Percentiles rank a stretch among this genome's conserved stretches.
These are phyloP conservation scores for Microdon myrmicae DNA, from an alignment of 2,888 invertebrate genomes.

Conservation along the genomic window DNA sequence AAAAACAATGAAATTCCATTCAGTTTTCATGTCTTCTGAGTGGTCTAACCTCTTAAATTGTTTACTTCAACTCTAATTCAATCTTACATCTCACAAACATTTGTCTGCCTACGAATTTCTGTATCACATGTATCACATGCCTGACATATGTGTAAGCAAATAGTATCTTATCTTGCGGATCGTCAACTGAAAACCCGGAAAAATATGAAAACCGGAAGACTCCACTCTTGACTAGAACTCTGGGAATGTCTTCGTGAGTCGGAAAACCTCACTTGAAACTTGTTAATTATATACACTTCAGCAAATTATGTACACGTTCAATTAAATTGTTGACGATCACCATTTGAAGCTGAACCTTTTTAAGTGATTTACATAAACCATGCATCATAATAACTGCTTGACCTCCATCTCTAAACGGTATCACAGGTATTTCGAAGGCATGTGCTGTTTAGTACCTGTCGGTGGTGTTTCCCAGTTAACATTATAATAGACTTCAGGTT, in stretches of 20 bases:
- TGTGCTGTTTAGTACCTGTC: constrained; percentile 12
- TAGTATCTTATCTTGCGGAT: too few relatives aligned
- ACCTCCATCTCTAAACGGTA: constrained; percentile 33
- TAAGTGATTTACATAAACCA: constrained; percentile 31
- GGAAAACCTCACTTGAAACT: constrained; percentile 20
- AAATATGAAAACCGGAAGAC: constrained; percentile 7
- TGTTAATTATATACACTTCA: neutral
- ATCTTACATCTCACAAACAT: too few relatives aligned
- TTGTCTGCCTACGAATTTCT: too few relatives aligned
- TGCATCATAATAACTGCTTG: constrained; percentile 38
- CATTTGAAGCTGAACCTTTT: constrained; percentile 7
- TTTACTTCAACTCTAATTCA: too few relatives aligned
- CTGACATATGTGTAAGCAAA: too few relatives aligned
- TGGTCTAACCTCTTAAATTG: too few relatives aligned
- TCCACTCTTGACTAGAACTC: neutral
- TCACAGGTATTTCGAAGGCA: neutral
- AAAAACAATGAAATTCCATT: too few relatives aligned
- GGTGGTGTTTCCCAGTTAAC: constrained; percentile 21
- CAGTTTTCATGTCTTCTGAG: too few relatives aligned
- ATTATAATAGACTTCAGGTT: constrained; percentile 37
- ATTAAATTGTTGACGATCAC: constrained; percentile 7
- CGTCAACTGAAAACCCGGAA: constrained; percentile 20
- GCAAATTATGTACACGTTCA: constrained; percentile 14
- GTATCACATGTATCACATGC: too few relatives aligned
- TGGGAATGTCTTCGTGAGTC: too few relatives aligned